Evolutionary conservation across 1,140 invertebrate species (phyloP).

Genomic region (Lordiphosa stackelbergi): DNA sequence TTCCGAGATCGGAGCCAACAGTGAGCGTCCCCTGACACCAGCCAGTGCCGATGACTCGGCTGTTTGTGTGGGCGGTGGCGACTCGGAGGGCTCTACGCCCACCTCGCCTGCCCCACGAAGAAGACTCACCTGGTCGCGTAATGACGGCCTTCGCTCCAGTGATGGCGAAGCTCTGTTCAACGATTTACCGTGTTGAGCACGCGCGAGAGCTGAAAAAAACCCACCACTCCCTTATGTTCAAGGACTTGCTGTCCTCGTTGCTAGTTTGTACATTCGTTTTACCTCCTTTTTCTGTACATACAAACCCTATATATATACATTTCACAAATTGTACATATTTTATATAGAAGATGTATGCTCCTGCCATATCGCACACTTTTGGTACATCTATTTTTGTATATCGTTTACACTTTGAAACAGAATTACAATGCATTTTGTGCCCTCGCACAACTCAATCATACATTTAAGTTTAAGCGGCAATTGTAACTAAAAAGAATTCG

Average conservation of each 20-base stretch:
- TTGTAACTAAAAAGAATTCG: constrained; percentile 24
- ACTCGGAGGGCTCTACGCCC: constrained; percentile 43
- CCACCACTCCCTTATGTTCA: constrained; percentile 55
- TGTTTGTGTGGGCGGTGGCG: constrained; percentile 50
- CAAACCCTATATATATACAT: constrained; percentile 11
- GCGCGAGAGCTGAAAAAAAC: constrained; percentile 14
- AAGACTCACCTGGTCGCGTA: constrained; percentile 32
- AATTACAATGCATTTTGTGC: constrained; percentile 21
- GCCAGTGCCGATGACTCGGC: constrained; percentile 57
- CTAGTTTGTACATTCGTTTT: constrained; percentile 58
- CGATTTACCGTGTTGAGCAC: constrained; percentile 56
- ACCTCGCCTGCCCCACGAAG: constrained; percentile 37
- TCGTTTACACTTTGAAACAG: constrained; percentile 43
- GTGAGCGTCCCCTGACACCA: constrained; percentile 57
- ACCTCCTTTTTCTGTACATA: not conserved
- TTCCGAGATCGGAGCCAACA: constrained; percentile 68
- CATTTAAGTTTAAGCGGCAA: constrained; percentile 17
- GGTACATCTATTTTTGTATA: constrained; percentile 60
- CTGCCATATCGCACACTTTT: constrained; percentile 8
- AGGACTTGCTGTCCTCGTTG: constrained; percentile 38
- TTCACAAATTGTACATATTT: not conserved
- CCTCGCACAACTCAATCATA: constrained; percentile 33
- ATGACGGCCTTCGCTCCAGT: too few species aligned
- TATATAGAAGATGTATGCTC: constrained; percentile 11
- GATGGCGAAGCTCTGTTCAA: constrained; percentile 30